Percentiles rank a stretch among this genome's conserved stretches.
phyloP scores from a whole-genome alignment of 2,888 invertebrate genomes.

The Thera obeliscata region DNA sequence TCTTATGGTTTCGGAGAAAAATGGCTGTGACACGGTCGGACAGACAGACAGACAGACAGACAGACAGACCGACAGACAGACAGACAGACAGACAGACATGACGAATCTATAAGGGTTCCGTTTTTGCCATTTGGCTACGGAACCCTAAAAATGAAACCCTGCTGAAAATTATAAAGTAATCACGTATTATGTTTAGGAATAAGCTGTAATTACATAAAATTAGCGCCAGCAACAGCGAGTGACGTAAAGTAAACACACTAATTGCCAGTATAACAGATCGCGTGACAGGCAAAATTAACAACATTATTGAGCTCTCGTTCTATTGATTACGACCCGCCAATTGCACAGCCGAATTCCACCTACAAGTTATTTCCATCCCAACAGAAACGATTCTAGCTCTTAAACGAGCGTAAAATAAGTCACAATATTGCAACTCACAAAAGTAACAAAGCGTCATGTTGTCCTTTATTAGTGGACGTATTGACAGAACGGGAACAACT shows the following conservation, averaged over 20 bases:
- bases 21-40: too few relatives aligned
- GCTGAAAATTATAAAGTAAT: constrained; percentile 12
- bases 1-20: too few relatives aligned
- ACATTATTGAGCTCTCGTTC: constrained; percentile 55
- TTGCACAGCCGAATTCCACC: constrained; percentile 52
- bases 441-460: constrained; percentile 51
- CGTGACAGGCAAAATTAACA: constrained; percentile 61
- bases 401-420: constrained; percentile 45
- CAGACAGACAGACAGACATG: too few relatives aligned
- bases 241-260: constrained; percentile 41
- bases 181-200: constrained; percentile 9
- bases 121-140: too few relatives aligned
- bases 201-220: constrained; percentile 22
- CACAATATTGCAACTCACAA: constrained; percentile 47
- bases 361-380: constrained; percentile 44
- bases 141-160: background rate
- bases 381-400: constrained; percentile 42
- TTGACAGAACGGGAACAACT: constrained; percentile 77
- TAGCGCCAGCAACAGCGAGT: constrained; percentile 17
- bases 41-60: too few relatives aligned
- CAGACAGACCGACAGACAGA: too few relatives aligned
- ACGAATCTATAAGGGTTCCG: too few relatives aligned
- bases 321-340: constrained; percentile 57
- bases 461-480: constrained; percentile 71
- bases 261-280: constrained; percentile 53